phyloP scores from a whole-genome alignment of 92 coral and sea anemone species.

The Zoanthus sansibaricus region DNA sequence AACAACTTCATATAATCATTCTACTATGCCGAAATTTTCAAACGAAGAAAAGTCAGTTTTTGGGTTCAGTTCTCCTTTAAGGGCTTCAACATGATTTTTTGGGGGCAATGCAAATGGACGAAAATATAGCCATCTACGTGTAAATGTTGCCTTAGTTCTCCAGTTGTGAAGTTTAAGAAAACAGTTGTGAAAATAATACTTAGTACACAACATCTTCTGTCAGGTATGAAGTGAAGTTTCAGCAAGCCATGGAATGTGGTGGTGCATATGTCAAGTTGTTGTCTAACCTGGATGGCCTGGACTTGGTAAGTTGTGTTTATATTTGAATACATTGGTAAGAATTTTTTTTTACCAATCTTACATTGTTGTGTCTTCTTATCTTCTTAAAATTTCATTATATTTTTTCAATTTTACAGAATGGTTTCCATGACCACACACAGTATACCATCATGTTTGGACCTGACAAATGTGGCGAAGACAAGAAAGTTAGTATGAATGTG shows the following conservation, averaged over 20 bases:
- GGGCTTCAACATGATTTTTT: too few relatives aligned
- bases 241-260: slow-evolving; percentile 98
- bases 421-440: slow-evolving; percentile 86
- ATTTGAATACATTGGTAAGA: too few relatives aligned
- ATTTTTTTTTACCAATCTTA: not conserved
- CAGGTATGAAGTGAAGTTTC: slow-evolving; percentile 98
- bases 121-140: too few relatives aligned
- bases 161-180: too few relatives aligned
- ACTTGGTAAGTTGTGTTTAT: slow-evolving; percentile 65
- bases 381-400: not conserved
- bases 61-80: too few relatives aligned
- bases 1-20: too few relatives aligned
- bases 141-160: too few relatives aligned
- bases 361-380: not conserved
- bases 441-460: slow-evolving; percentile 99
- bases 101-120: too few relatives aligned
- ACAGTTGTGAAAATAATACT: too few relatives aligned
- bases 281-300: slow-evolving; percentile 72
- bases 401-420: slow-evolving; percentile 60
- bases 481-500: slow-evolving; percentile 67
- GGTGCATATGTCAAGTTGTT: slow-evolving; percentile 96
- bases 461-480: slow-evolving; percentile 97
- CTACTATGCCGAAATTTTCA: too few relatives aligned
- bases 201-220: not conserved
- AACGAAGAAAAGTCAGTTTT: too few relatives aligned